A percentile compares a stretch with the other conserved stretches of the same genome.
These are phyloP conservation scores for Pan troglodytes DNA, from an alignment of 2,113 vertebrate genomes.

Conservation along the genomic window DNA sequence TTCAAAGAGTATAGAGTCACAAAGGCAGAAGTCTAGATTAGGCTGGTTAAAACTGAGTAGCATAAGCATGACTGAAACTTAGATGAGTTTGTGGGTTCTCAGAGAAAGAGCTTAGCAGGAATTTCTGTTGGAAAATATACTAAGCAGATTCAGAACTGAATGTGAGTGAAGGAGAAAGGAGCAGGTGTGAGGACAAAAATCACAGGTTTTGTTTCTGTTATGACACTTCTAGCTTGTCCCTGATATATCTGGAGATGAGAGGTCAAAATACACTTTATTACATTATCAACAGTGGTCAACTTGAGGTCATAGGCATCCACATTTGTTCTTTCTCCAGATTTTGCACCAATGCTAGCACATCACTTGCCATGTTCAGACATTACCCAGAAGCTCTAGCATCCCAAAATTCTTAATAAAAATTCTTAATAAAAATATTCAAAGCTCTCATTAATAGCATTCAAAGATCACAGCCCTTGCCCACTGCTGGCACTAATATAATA, in stretches of 20 bases:
- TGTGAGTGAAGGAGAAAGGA: neutral
- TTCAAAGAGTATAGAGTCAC: neutral
- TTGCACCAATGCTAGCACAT: neutral
- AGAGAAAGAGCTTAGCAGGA: neutral
- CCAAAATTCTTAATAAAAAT: slow-evolving; percentile 19
- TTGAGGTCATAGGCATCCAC: neutral
- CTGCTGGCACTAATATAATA: neutral
- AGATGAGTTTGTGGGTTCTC: neutral
- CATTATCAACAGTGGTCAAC: neutral
- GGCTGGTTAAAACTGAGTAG: neutral
- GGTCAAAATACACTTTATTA: neutral
- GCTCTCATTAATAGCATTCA: slow-evolving; percentile 2
- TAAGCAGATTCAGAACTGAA: neutral
- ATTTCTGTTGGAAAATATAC: neutral
- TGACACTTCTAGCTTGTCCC: neutral
- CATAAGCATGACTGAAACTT: neutral
- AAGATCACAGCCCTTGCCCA: neutral
- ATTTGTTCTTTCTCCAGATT: neutral
- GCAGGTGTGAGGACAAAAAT: neutral
- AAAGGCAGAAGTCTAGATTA: neutral
- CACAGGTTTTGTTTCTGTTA: neutral
- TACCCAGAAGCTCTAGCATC: neutral
- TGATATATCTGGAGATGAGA: neutral
- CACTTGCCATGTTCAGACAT: neutral
- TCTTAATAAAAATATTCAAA: slow-evolving; percentile 7